Base-by-base conservation (phyloP, 2,888 invertebrate species). In the Thera obeliscata region DNA sequence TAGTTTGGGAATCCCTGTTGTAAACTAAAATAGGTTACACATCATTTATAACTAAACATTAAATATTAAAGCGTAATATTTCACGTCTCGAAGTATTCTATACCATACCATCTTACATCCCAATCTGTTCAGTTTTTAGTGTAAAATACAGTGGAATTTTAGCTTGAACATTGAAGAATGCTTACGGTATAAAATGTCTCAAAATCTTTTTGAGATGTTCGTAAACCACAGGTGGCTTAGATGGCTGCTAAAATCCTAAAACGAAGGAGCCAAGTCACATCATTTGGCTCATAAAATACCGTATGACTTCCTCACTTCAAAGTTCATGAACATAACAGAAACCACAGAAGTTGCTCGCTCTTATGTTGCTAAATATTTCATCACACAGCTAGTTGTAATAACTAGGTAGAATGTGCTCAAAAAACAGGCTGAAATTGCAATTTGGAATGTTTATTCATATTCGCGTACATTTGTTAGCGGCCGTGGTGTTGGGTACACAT, bases 381-480 rank as follows among this genome's bases (percentile, higher is more conserved):
- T 54, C 12, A 68, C 35, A 57, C 54, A 6, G 57, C 33, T 22
- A 56, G 43, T 43, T 60, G 56, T 64, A 52, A 59, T 66, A 59
- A 63, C 61, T 62, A 61, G 56, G 35, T 54, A 48, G 60, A 63
- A 59, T 55, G 59, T 56, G 43, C 56, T 41, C 62, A 7, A 50
- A 59, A 36, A 69, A 38, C 54, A 58, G 56, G 6, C 62, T 48
- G 22, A 66, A 70, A 73, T 73, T 61, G 60, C 64, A 73, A 73
- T 70, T 72, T 62, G 68, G 60, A 56, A 60, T 60, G 66, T 70
- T 70, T 69, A 68, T 72, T 72, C 60, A 64, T 66, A 68, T 72
- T 72, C 52, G 59, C 50, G 60, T 60, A 68, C 66, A 66, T 66
- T 68, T 64, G 68, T 70, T 62, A 65, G 60, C 54, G 62, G 66